phyloP scores from a whole-genome alignment of 2,113 vertebrate genomes.

The Rutilus rutilus region DNA sequence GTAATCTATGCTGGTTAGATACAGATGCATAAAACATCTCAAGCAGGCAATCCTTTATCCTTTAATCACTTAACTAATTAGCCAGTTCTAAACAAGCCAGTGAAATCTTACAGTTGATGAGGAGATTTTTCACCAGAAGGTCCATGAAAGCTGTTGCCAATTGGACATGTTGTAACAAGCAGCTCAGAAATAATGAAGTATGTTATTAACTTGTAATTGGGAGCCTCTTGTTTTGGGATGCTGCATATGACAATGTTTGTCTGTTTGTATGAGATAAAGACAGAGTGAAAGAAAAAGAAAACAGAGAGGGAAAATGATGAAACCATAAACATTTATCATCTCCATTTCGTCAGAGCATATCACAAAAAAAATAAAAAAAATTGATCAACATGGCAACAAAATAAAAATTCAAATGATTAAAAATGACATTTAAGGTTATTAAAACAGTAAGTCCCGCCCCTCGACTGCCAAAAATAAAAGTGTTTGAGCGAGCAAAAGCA shows the following conservation, averaged over 20 bases:
- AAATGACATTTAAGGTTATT: too few relatives aligned
- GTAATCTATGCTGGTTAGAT: neutral
- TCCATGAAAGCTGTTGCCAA: slow-evolving; percentile 18
- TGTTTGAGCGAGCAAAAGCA: too few relatives aligned
- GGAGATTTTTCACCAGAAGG: slow-evolving; percentile 21
- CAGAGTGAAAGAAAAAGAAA: slow-evolving; percentile 1
- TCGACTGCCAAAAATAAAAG: too few relatives aligned
- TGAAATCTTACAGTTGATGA: neutral
- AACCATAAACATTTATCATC: neutral
- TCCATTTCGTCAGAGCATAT: neutral
- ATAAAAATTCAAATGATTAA: neutral
- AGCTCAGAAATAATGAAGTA: slow-evolving; percentile 32
- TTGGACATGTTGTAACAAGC: slow-evolving; percentile 24
- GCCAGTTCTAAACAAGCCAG: neutral
- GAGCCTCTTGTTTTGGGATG: slow-evolving; percentile 16
- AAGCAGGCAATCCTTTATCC: neutral
- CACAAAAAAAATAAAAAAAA: neutral
- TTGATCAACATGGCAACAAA: neutral
- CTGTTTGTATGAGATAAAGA: slow-evolving; percentile 9
- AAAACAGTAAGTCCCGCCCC: too few relatives aligned
- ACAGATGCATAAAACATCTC: slow-evolving; percentile 1
- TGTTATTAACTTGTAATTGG: slow-evolving; percentile 44
- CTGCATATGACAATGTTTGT: neutral
- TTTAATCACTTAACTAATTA: slow-evolving; percentile 6
- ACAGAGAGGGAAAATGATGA: neutral